phyloP scores from a whole-genome alignment of 2,888 invertebrate genomes.

The Reticulitermes lucifugus region DNA sequence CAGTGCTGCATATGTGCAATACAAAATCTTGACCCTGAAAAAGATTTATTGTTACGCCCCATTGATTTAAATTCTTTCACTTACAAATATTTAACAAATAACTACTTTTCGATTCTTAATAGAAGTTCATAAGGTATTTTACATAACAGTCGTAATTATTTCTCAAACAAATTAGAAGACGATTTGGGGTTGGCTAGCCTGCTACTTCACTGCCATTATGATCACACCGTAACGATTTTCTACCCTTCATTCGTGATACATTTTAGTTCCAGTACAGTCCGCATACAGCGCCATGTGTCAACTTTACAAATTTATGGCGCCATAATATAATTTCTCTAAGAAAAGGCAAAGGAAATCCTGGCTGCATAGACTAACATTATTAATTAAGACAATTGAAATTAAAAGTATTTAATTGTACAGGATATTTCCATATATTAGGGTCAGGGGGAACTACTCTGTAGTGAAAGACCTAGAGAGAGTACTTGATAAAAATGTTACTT shows the following conservation, averaged over 20 bases:
- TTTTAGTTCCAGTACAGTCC: constrained; percentile 27
- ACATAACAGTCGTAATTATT: too few species aligned
- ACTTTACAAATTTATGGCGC: not conserved
- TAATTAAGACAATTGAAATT: too few species aligned
- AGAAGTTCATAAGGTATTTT: too few species aligned
- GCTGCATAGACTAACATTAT: not conserved
- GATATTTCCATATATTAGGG: not conserved
- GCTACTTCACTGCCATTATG: constrained; percentile 8
- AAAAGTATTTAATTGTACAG: not conserved
- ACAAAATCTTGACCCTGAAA: too few species aligned
- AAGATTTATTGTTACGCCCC: too few species aligned
- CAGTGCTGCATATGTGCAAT: not conserved
- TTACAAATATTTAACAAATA: too few species aligned
- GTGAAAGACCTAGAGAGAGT: not conserved
- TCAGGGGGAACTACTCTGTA: not conserved
- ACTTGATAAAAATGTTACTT: not conserved
- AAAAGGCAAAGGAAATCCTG: too few species aligned
- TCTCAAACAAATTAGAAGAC: not conserved
- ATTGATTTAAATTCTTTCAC: too few species aligned
- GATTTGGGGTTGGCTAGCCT: constrained; percentile 14
- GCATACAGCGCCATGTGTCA: not conserved
- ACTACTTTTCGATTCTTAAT: too few species aligned
- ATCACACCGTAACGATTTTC: constrained; percentile 23
- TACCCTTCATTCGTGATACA: constrained; percentile 25
- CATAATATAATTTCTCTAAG: too few species aligned